Conservation (phyloP, 2,797 vertebrate genomes). For the Neopelma chrysocephalum region DNA sequence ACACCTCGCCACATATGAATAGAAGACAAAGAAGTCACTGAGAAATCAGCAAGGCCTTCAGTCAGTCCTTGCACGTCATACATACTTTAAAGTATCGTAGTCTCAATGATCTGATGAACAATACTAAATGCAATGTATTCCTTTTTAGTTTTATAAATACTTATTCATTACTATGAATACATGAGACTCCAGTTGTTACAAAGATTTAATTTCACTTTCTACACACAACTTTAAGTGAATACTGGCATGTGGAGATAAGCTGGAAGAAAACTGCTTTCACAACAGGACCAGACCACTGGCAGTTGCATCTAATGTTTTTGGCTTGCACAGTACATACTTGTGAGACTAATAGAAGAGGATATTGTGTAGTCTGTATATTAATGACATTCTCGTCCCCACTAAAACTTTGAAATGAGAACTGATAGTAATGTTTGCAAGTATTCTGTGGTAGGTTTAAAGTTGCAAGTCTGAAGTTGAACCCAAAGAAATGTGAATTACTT, state of each 20-base stretch:
- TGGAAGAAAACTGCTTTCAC: not conserved
- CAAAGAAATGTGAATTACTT: not conserved
- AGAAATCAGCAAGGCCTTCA: not conserved
- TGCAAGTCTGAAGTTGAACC: not conserved
- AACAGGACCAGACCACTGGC: not conserved
- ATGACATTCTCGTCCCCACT: not conserved
- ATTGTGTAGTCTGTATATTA: not conserved
- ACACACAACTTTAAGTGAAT: not conserved
- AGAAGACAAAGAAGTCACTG: not conserved
- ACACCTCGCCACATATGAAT: accelerated
- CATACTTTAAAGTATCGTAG: not conserved
- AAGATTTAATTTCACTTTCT: not conserved
- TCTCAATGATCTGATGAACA: not conserved
- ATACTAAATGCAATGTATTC: not conserved
- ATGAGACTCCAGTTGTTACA: not conserved
- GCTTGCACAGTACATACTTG: not conserved
- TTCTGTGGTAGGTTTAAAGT: not conserved
- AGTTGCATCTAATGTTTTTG: not conserved
- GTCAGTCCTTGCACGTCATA: not conserved
- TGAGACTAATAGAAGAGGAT: not conserved
- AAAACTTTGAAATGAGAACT: not conserved
- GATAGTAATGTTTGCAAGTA: not conserved
- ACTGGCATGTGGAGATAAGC: not conserved
- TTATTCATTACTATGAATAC: not conserved
- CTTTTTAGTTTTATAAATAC: not conserved